These are phyloP conservation scores for Hemichromis elongatus DNA, from an alignment of 2,113 vertebrate species.

Conservation along the genomic window DNA sequence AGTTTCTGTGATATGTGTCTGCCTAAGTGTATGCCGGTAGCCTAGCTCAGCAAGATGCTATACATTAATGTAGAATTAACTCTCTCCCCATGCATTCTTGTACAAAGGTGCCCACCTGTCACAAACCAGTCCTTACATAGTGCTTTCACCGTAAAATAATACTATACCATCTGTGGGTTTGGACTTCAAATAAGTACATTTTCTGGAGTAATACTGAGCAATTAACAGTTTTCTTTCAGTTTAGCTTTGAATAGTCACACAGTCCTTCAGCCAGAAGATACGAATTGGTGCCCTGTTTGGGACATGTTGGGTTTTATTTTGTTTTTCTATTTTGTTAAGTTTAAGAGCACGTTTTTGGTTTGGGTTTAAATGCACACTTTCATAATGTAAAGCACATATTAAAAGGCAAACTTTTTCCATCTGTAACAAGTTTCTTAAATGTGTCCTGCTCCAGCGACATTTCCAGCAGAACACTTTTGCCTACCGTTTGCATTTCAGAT, in stretches of 20 bases:
- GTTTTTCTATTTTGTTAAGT: background rate
- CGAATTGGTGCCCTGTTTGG: background rate
- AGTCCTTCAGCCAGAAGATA: background rate
- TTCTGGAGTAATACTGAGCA: background rate
- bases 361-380: background rate
- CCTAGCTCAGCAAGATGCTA: constrained; percentile 21
- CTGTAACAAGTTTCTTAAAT: background rate
- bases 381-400: background rate
- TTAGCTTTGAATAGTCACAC: background rate
- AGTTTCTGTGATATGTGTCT: constrained; percentile 33
- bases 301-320: background rate
- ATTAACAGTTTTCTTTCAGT: background rate
- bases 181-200: background rate
- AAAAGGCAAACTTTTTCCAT: background rate
- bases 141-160: background rate
- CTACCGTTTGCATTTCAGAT: background rate
- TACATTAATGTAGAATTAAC: constrained; percentile 50
- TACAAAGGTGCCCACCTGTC: background rate
- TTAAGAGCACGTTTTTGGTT: background rate
- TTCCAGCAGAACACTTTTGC: background rate
- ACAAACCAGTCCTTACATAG: background rate
- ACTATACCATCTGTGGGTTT: background rate
- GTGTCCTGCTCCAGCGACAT: background rate
- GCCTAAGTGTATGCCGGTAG: background rate
- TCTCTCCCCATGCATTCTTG: constrained; percentile 7